Conservation (phyloP, 2,888 invertebrate species). For the Darwinula stevensoni region DNA sequence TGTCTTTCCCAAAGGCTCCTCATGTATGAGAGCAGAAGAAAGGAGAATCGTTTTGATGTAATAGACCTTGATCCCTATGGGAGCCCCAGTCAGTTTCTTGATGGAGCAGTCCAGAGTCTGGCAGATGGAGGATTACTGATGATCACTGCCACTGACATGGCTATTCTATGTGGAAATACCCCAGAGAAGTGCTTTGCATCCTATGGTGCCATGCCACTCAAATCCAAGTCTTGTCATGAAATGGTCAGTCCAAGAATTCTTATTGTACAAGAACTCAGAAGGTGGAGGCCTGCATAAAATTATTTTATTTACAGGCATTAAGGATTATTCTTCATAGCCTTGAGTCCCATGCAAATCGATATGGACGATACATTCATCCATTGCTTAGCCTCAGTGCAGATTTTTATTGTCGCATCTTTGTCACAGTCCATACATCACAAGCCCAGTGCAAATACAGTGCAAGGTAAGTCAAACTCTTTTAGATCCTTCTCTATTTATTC, state of each 20-base stretch:
- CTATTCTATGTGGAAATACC: conserved; percentile 68
- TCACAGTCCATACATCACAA: conserved; percentile 47
- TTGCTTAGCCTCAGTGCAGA: conserved; percentile 71
- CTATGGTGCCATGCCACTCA: conserved; percentile 68
- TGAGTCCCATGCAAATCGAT: conserved; percentile 67
- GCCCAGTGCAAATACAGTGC: conserved; percentile 55
- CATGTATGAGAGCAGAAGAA: conserved; percentile 13
- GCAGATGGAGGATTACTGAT: conserved; percentile 46
- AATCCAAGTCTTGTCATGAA: conserved; percentile 72
- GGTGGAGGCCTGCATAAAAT: conserved; percentile 3
- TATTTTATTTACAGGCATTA: conserved; percentile 31
- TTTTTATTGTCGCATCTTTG: conserved; percentile 84
- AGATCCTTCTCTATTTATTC: conserved; percentile 6
- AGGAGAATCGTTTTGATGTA: conserved; percentile 40
- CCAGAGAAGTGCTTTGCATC: conserved; percentile 77
- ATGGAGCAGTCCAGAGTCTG: conserved; percentile 37
- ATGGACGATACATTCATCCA: conserved; percentile 72
- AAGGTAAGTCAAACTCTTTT: conserved; percentile 22
- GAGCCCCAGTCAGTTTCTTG: conserved; percentile 69
- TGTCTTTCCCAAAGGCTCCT: background rate
- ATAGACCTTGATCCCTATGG: conserved; percentile 96
- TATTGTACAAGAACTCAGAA: too few relatives aligned
- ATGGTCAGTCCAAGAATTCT: too few relatives aligned
- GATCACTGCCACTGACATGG: conserved; percentile 91
- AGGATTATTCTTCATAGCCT: conserved; percentile 69